phyloP scores from a whole-genome alignment of 1,140 invertebrate species.

The Calycopis cecrops region DNA sequence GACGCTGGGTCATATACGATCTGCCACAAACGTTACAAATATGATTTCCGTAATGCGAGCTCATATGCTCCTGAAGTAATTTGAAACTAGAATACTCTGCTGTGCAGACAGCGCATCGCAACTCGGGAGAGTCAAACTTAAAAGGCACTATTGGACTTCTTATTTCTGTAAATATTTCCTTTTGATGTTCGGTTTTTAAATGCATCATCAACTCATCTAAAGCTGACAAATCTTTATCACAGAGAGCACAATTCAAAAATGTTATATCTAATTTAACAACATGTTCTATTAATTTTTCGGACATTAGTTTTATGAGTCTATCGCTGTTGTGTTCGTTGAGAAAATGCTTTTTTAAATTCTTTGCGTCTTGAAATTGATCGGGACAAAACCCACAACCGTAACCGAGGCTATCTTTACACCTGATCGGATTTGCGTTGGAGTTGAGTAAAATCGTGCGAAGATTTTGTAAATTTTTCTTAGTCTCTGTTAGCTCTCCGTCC shows the following conservation, averaged over 20 bases:
- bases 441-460: slow-evolving; percentile 40
- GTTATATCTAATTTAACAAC: slow-evolving; percentile 55
- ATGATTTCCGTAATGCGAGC: slow-evolving; percentile 71
- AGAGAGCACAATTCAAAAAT: slow-evolving; percentile 40
- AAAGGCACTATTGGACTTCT: slow-evolving; percentile 48
- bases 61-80: slow-evolving; percentile 62
- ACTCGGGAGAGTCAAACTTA: slow-evolving; percentile 45
- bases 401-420: slow-evolving; percentile 41
- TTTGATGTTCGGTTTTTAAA: slow-evolving; percentile 38
- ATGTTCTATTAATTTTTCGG: slow-evolving; percentile 35
- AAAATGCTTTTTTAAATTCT: slow-evolving; percentile 47
- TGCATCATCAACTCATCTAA: slow-evolving; percentile 42
- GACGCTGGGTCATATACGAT: slow-evolving; percentile 38
- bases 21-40: slow-evolving; percentile 87
- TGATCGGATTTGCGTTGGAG: slow-evolving; percentile 51
- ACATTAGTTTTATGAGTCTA: slow-evolving; percentile 39
- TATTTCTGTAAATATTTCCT: slow-evolving; percentile 37
- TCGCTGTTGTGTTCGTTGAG: slow-evolving; percentile 47
- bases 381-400: slow-evolving; percentile 51
- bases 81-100: slow-evolving; percentile 53
- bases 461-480: slow-evolving; percentile 41
- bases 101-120: slow-evolving; percentile 55
- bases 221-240: slow-evolving; percentile 29
- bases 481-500: slow-evolving; percentile 24
- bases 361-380: slow-evolving; percentile 38